Evolutionary conservation across 2,888 invertebrate genomes (phyloP).

Genomic region (Nemoura dubitans): DNA sequence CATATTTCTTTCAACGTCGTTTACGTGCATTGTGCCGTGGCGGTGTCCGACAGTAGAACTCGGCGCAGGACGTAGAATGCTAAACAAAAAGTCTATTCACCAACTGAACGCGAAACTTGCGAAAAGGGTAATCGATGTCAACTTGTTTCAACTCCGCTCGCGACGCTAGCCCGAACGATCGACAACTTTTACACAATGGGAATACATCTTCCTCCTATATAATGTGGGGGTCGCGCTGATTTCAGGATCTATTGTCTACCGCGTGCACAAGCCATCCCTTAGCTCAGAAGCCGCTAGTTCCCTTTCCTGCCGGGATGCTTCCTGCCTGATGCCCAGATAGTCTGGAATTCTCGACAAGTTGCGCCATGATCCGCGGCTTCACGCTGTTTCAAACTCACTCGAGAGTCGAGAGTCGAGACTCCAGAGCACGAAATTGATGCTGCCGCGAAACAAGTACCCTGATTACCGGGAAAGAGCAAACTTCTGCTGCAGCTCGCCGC

Average conservation of each 20-base stretch:
- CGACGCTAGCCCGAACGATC: background rate
- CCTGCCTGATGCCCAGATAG: background rate
- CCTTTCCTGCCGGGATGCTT: background rate
- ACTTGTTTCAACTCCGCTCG: background rate
- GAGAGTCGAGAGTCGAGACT: background rate
- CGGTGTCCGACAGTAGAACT: background rate
- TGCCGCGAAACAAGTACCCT: background rate
- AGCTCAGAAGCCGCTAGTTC: background rate
- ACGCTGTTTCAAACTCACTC: background rate
- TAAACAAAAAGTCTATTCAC: background rate
- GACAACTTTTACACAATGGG: background rate
- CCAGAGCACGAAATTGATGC: background rate
- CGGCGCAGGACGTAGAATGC: too few relatives aligned
- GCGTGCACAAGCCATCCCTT: background rate
- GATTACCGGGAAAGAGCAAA: too few relatives aligned
- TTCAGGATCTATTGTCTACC: background rate
- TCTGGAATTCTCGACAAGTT: slow-evolving; percentile 3
- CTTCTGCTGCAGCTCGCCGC: background rate
- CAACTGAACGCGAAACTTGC: background rate
- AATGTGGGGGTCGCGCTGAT: background rate
- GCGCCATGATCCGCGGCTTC: background rate
- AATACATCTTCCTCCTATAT: background rate
- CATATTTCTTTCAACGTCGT: too few relatives aligned
- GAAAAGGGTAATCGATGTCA: background rate
- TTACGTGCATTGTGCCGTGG: too few relatives aligned